Conservation (phyloP, 53 echinoderm and acorn worm genomes). For the Stichopus horrens region DNA sequence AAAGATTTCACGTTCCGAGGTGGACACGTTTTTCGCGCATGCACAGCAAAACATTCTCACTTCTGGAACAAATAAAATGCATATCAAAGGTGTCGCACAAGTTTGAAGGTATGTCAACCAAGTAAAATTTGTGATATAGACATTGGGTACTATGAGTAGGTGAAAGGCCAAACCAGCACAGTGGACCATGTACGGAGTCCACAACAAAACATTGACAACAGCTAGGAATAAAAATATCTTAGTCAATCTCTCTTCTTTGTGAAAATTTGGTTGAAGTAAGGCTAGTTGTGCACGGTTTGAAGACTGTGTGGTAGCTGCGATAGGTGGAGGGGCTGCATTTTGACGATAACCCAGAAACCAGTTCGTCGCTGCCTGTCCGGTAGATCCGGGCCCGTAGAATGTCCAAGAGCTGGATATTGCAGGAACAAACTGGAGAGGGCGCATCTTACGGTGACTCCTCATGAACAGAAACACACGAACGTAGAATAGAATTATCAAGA, state of each 20-base stretch:
- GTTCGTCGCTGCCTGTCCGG: constrained; percentile 86
- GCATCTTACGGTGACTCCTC: constrained; percentile 94
- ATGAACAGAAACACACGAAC: constrained; percentile 91
- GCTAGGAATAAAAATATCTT: constrained; percentile 72
- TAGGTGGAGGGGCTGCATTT: constrained; percentile 81
- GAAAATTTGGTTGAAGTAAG: constrained; percentile 77
- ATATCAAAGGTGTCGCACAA: constrained; percentile 81
- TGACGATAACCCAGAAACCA: constrained; percentile 91
- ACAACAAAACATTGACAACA: constrained; percentile 65
- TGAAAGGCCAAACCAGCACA: constrained; percentile 73
- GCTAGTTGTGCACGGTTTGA: constrained; percentile 69
- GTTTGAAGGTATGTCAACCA: constrained; percentile 90
- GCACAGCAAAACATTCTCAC: constrained; percentile 50
- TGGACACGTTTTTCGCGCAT: neutral
- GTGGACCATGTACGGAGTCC: constrained; percentile 90
- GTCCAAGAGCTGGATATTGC: constrained; percentile 97
- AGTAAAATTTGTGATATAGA: constrained; percentile 77
- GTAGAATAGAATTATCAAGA: constrained; percentile 80
- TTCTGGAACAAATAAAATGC: constrained; percentile 61
- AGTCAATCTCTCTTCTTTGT: constrained; percentile 75
- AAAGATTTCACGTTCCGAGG: neutral
- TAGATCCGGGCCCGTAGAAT: constrained; percentile 96
- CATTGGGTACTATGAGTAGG: constrained; percentile 59
- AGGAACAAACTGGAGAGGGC: constrained; percentile 88
- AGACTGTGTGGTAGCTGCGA: constrained; percentile 74